Evolutionary conservation across 1,140 invertebrate genomes (phyloP).

Genomic region (Temnothorax longispinosus): DNA sequence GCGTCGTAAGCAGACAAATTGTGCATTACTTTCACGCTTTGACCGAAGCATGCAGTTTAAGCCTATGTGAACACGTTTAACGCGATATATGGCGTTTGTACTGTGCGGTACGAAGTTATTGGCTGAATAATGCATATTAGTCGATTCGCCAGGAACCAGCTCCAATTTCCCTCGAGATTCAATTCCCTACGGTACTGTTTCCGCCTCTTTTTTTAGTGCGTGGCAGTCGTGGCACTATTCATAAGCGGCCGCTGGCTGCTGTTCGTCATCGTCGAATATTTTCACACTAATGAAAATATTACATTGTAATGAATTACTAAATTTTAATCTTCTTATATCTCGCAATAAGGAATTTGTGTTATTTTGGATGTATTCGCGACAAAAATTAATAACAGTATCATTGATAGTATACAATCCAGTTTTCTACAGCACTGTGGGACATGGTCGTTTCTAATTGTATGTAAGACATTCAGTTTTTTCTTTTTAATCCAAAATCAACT

Average conservation of each 20-base stretch:
- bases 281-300: neutral
- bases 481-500: neutral
- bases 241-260: slow-evolving; percentile 13
- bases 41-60: neutral
- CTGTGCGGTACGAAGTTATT: slow-evolving; percentile 48
- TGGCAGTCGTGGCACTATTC: slow-evolving; percentile 17
- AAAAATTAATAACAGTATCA: neutral
- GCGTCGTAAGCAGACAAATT: neutral
- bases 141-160: slow-evolving; percentile 55
- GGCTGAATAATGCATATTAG: slow-evolving; percentile 64
- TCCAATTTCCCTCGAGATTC: slow-evolving; percentile 59
- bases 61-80: slow-evolving; percentile 24
- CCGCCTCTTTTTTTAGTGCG: slow-evolving; percentile 12
- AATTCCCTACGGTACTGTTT: slow-evolving; percentile 40
- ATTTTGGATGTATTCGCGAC: neutral
- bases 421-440: neutral
- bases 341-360: neutral
- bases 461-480: neutral
- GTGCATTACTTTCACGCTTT: neutral
- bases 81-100: slow-evolving; percentile 39
- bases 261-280: slow-evolving; percentile 19
- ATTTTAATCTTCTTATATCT: neutral
- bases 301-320: neutral
- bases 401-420: neutral
- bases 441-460: neutral